Evolutionary conservation across 2,888 invertebrate species (phyloP).

Genomic region (Amphimallon solstitiale): DNA sequence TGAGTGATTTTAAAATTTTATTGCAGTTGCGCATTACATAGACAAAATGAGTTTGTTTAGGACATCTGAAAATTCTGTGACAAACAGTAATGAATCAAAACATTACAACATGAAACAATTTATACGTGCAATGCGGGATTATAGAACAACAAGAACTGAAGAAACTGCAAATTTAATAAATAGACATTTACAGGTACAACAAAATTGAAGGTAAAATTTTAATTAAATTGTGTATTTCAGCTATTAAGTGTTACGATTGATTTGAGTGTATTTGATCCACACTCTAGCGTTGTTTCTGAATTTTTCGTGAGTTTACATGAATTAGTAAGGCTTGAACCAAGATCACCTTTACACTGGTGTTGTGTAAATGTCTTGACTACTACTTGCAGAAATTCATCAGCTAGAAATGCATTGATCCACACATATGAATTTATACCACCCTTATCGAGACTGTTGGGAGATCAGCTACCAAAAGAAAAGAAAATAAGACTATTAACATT

Average conservation of each 20-base stretch:
- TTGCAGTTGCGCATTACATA: background rate
- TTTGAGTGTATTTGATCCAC: constrained; percentile 74
- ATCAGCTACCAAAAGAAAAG: constrained; percentile 72
- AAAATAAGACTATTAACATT: constrained; percentile 71
- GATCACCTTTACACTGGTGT: constrained; percentile 72
- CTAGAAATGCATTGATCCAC: constrained; percentile 72
- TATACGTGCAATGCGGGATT: constrained; percentile 66
- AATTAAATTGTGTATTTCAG: constrained; percentile 58
- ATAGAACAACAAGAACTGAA: constrained; percentile 67
- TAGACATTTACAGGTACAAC: constrained; percentile 60
- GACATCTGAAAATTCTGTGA: constrained; percentile 9
- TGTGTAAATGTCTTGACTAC: constrained; percentile 73
- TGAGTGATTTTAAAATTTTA: constrained; percentile 3
- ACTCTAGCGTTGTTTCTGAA: constrained; percentile 70
- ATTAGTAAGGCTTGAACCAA: constrained; percentile 68
- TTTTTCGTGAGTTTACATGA: constrained; percentile 76
- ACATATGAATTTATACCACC: constrained; percentile 78
- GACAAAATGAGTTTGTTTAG: constrained; percentile 12
- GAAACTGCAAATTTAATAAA: constrained; percentile 66
- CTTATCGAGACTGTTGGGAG: constrained; percentile 69
- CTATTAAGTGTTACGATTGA: constrained; percentile 73
- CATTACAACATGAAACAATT: constrained; percentile 65
- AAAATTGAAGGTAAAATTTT: background rate
- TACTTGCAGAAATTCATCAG: constrained; percentile 71
- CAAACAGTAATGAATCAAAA: constrained; percentile 40